Evolutionary conservation across 2,113 vertebrate species (phyloP).

Genomic region (Cepphus grylle): DNA sequence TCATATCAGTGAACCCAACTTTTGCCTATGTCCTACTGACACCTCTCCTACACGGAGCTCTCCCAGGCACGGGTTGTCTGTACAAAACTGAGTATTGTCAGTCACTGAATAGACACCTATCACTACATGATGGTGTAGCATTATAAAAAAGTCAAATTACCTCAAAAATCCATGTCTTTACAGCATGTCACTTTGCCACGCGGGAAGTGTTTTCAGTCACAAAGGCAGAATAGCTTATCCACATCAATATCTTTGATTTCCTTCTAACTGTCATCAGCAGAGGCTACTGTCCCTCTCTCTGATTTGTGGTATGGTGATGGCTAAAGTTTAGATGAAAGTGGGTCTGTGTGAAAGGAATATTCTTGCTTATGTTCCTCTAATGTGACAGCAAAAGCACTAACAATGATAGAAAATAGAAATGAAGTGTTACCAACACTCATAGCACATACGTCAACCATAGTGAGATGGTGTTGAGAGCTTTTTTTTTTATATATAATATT

Average conservation of each 20-base stretch:
- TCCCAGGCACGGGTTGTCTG: rapidly evolving
- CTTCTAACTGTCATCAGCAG: background rate
- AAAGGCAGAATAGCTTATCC: background rate
- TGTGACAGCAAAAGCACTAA: background rate
- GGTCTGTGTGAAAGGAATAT: background rate
- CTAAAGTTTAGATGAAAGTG: background rate
- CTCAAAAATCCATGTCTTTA: background rate
- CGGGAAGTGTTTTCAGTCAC: background rate
- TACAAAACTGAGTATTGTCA: background rate
- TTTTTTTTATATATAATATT: background rate
- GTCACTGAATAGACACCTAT: background rate
- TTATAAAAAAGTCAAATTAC: background rate
- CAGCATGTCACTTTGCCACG: background rate
- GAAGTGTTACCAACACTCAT: background rate
- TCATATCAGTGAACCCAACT: background rate
- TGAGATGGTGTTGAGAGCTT: background rate
- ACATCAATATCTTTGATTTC: background rate
- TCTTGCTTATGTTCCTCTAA: background rate
- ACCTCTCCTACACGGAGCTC: background rate
- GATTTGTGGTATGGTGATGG: background rate
- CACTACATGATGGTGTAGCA: background rate
- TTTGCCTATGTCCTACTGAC: too few relatives aligned
- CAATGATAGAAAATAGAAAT: background rate
- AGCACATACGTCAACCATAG: background rate
- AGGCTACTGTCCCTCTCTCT: background rate